These are phyloP conservation scores for Synergus japonicus DNA, from an alignment of 2,888 invertebrate species.

Conservation along the genomic window DNA sequence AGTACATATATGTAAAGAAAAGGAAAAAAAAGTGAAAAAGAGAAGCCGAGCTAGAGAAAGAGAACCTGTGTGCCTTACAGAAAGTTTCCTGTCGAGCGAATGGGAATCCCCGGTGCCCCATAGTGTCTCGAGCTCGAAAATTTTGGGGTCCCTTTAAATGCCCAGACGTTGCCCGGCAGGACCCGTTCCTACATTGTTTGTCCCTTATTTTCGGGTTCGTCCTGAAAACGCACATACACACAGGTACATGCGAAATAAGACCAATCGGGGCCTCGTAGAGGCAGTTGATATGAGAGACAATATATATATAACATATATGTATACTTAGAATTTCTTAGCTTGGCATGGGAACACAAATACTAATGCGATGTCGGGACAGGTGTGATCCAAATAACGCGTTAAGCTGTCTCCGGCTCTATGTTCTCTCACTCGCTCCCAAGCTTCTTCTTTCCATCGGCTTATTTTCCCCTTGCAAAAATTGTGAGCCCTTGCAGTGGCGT, in stretches of 20 bases:
- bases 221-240: slow-evolving; percentile 54
- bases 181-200: slow-evolving; percentile 68
- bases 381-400: slow-evolving; percentile 71
- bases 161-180: slow-evolving; percentile 63
- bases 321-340: slow-evolving; percentile 47
- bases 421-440: slow-evolving; percentile 17
- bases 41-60: slow-evolving; percentile 55
- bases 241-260: slow-evolving; percentile 38
- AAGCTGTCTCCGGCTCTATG: slow-evolving; percentile 55
- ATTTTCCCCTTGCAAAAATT: slow-evolving; percentile 35
- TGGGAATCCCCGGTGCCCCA: slow-evolving; percentile 46
- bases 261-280: not conserved
- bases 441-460: slow-evolving; percentile 30
- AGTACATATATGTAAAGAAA: slow-evolving; percentile 29
- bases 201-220: slow-evolving; percentile 69
- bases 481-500: slow-evolving; percentile 35
- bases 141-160: slow-evolving; percentile 62
- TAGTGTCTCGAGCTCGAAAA: slow-evolving; percentile 54
- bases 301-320: not conserved
- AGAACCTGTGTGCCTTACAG: slow-evolving; percentile 47
- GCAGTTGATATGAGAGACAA: slow-evolving; percentile 3
- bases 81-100: slow-evolving; percentile 41
- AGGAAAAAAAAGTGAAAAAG: slow-evolving; percentile 39
- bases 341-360: slow-evolving; percentile 58
- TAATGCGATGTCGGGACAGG: slow-evolving; percentile 65